Evolutionary conservation across 2,888 invertebrate species (phyloP), one percentile per base, ranked within the genome.

Genomic region (Agonum fuliginosum): DNA sequence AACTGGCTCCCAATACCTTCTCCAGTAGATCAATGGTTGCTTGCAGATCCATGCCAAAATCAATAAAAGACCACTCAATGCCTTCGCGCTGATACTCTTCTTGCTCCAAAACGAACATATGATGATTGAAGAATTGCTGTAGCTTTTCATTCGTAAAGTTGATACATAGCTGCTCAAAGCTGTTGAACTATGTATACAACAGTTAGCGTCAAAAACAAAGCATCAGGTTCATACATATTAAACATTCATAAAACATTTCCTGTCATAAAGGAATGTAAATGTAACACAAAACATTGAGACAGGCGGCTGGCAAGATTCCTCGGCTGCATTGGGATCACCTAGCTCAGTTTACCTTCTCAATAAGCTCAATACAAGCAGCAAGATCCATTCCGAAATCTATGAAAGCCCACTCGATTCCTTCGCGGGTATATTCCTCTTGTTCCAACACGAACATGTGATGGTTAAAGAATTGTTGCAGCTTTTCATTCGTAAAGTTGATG

Each of bases 101-200:
- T 91, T 96, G 96, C 90, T 96, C 96, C 86, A 96, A 91, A 82
- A 96, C 95, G 89, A 96, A 96, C 96, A 96, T 96, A 90, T 96
- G 93, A 87, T 96, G 95, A 89, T 96, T 96, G 93, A 96, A 96
- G 92, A 96, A 96, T 89, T 96, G 96, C 90, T 96, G 96, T 85
- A 96, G 91, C 88, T 95, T 94, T 90, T 96, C 96, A 88, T 96
- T 96, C 87, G 96, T 96, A 90, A 95, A 96, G 91, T 96, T 96
- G 91, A 96, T 96, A 89, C 95, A 96, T 86, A 96, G 91, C 90
- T 96, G 96, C 90, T 96, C 95, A 91, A 96, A 96, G 87, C 95
- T 94, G 90, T 96, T 96, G 90, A 88, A 92, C 92, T 93, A 91
- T 88, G 88, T 79, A 81, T 81, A 81, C 82, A 83, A 83, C 82